Evolutionary conservation across 2,113 vertebrate genomes (phyloP), one percentile per base, ranked within the genome.

Genomic region (Lucifuga dentata): DNA sequence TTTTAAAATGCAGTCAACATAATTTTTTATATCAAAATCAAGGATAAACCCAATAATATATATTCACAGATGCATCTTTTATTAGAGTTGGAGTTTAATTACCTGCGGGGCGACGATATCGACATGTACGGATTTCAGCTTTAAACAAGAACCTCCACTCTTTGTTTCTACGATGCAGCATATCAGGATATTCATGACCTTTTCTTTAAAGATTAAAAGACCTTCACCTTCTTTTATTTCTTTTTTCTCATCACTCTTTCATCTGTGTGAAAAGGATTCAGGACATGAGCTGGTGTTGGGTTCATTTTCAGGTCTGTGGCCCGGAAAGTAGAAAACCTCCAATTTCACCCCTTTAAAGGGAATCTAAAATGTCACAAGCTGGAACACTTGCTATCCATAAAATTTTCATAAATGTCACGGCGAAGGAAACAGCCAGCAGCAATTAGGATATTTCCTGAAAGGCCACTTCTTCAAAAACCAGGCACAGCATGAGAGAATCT

Each of bases 331-430:
- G 7, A 1, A 87, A 80, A 75, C 50, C 51, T 13, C 72, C 50
- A 61, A 60, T 81, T 83, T 82, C 68, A 63, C 79, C 20, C 68
- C 80, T 90, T 88, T 88, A 80, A 91, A 88, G 87, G 85, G 84
- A 79, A 80, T 86, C 75, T 67, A 82, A 92, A 90, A 91, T 86
- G 87, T 90, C 93, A 92, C 83, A 78, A 60, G 75, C 78, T 63
- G 58, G 65, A 70, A 69, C 58, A 65, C 83, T 40, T 59, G 64
- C 71, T 77, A 75, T 81, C 79, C 61, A 88, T 90, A 86, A 91
- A 88, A 84, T 83, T 91, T 87, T 88, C 84, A 87, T 89, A 88
- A 91, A 90, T 90, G 86, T 88, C 86, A 86, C 64, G 1, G 73
- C 1, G 38, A 71, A 50, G 6, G 33, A 80, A 87, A 67, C 66